Percentiles rank a stretch among this genome's conserved stretches.
phyloP scores from a whole-genome alignment of 2,797 vertebrate species.

The Notolabrus celidotus region DNA sequence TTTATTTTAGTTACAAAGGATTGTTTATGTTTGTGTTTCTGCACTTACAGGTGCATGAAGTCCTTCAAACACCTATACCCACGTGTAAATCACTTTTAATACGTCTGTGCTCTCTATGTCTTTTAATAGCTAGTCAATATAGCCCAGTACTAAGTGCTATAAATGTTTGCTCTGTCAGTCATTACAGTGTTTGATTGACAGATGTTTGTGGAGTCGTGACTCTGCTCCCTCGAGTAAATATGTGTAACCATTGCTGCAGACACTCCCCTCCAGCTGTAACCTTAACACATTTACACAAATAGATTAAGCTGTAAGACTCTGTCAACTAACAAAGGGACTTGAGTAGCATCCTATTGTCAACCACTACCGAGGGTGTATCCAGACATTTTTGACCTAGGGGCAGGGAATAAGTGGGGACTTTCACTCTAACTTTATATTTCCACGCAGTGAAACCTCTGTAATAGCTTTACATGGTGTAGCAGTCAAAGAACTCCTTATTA shows the following conservation, averaged over 20 bases:
- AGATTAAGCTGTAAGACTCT: constrained; percentile 32
- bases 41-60: constrained; percentile 1
- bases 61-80: background rate
- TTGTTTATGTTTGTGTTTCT: constrained; percentile 17
- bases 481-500: no score
- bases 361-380: no score
- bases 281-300: constrained; percentile 35
- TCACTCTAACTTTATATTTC: no score
- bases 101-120: background rate
- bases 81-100: constrained; percentile 14
- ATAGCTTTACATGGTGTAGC: no score
- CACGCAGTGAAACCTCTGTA: no score
- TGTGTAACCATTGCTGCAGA: constrained; percentile 40
- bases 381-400: no score
- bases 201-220: constrained; percentile 51
- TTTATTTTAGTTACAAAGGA: constrained; percentile 20
- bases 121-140: constrained; percentile 60
- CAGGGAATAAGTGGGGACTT: no score
- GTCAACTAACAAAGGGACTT: background rate
- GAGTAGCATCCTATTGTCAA: no score
- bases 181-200: constrained; percentile 52
- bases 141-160: constrained; percentile 36
- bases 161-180: constrained; percentile 55
- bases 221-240: constrained; percentile 21
- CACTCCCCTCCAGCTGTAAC: constrained; percentile 20